A percentile compares a stretch with the other conserved stretches of the same genome.
These are phyloP conservation scores for Proisotoma minuta DNA, from an alignment of 2,888 invertebrate genomes.

Conservation along the genomic window DNA sequence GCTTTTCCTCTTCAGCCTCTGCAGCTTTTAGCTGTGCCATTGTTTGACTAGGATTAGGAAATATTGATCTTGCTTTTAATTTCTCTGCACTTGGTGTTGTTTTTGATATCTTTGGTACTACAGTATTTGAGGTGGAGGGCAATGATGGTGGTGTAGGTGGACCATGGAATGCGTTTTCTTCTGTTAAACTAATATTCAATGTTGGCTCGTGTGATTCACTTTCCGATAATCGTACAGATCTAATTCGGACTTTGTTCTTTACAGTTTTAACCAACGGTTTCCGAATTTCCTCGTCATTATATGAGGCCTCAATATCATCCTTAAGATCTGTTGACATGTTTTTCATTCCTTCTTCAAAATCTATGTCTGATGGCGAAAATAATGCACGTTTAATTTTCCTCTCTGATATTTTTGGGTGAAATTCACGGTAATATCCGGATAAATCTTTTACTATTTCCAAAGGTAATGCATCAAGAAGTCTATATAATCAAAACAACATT, in stretches of 20 bases:
- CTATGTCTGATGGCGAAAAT: constrained; percentile 50
- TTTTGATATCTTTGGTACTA: not conserved
- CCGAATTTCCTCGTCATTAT: constrained; percentile 10
- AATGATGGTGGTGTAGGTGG: not conserved
- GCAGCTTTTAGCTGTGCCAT: not conserved
- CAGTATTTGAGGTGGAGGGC: not conserved
- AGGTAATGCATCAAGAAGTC: constrained; percentile 62
- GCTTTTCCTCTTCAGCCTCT: not conserved
- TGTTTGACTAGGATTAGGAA: not conserved
- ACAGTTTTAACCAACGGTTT: constrained; percentile 1
- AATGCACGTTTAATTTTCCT: constrained; percentile 1
- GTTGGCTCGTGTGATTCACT: constrained; percentile 6
- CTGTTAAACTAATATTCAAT: not conserved
- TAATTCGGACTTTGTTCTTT: constrained; percentile 19
- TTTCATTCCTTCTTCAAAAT: constrained; percentile 58
- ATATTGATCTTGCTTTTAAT: no score
- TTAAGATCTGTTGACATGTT: constrained; percentile 18
- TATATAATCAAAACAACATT: constrained; percentile 40
- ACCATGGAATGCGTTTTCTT: not conserved
- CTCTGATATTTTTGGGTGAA: not conserved
- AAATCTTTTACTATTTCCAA: constrained; percentile 61
- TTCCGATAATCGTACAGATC: constrained; percentile 33
- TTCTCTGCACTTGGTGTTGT: not conserved
- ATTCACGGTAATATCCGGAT: constrained; percentile 60
- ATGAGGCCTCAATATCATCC: constrained; percentile 29